Conservation (phyloP, 1,140 invertebrate species). For the Trachymyrmex septentrionalis region DNA sequence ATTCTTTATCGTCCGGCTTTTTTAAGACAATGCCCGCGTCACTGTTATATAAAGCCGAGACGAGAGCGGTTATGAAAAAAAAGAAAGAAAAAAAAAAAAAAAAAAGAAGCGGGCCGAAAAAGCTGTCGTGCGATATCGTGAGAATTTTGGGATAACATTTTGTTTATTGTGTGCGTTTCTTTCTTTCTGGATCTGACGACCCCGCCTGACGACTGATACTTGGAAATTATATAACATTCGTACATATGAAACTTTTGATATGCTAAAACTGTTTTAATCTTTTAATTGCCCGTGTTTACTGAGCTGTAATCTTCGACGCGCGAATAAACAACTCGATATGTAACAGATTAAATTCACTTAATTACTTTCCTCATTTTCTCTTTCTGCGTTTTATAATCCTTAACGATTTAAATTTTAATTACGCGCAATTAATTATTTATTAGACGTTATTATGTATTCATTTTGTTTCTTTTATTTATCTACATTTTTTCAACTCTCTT, state of each 20-base stretch:
- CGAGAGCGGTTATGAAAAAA: background rate
- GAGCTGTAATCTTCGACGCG: background rate
- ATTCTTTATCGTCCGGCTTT: slow-evolving; percentile 8
- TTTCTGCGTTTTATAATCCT: background rate
- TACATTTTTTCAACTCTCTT: too few relatives aligned
- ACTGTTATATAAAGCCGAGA: slow-evolving; percentile 41
- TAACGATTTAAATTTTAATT: slow-evolving; percentile 9
- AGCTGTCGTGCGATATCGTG: background rate
- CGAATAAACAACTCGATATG: slow-evolving; percentile 22
- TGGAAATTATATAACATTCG: slow-evolving; percentile 11
- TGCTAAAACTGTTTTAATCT: slow-evolving; percentile 1
- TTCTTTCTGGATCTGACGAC: background rate
- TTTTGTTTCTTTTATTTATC: too few relatives aligned
- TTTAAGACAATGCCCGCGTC: slow-evolving; percentile 9
- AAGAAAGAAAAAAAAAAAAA: background rate
- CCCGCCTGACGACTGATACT: background rate
- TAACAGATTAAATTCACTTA: slow-evolving; percentile 8
- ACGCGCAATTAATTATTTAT: too few relatives aligned
- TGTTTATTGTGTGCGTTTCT: background rate
- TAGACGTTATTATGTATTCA: too few relatives aligned
- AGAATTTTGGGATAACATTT: slow-evolving; percentile 36
- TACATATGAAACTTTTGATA: background rate
- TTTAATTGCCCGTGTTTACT: slow-evolving; percentile 15
- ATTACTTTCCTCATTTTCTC: slow-evolving; percentile 14
- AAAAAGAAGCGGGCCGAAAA: too few relatives aligned